These are phyloP conservation scores for Stichopus chloronotus DNA, from an alignment of 35 echinoderm and acorn worm genomes.

Conservation along the genomic window DNA sequence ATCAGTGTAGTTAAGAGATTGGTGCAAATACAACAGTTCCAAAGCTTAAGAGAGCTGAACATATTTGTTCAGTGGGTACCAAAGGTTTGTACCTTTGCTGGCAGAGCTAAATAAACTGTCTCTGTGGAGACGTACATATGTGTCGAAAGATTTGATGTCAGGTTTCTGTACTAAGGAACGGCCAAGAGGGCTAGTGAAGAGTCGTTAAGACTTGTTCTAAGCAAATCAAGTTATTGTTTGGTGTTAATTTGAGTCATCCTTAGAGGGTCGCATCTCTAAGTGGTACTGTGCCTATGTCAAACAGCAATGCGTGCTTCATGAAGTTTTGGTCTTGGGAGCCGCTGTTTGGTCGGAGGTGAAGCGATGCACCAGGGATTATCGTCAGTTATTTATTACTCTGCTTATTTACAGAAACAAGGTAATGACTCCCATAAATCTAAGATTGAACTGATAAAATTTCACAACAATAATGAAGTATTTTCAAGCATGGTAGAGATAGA, in stretches of 20 bases:
- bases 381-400: too few relatives aligned
- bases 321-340: too few relatives aligned
- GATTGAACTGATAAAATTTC: too few relatives aligned
- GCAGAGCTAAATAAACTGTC: not conserved
- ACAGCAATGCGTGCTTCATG: too few relatives aligned
- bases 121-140: not conserved
- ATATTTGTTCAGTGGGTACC: not conserved
- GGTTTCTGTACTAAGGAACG: not conserved
- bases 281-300: too few relatives aligned
- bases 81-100: not conserved
- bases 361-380: too few relatives aligned
- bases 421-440: too few relatives aligned
- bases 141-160: not conserved
- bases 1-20: conserved; percentile 3
- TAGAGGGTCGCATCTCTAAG: too few relatives aligned
- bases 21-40: conserved; percentile 8
- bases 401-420: too few relatives aligned
- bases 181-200: not conserved
- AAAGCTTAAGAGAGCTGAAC: not conserved
- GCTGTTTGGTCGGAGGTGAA: too few relatives aligned
- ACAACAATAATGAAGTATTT: too few relatives aligned
- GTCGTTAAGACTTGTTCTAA: not conserved
- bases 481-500: too few relatives aligned
- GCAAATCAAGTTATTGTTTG: not conserved
- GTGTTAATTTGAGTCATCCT: not conserved